phyloP scores from a whole-genome alignment of 2,113 vertebrate species.

The Epinephelus lanceolatus region DNA sequence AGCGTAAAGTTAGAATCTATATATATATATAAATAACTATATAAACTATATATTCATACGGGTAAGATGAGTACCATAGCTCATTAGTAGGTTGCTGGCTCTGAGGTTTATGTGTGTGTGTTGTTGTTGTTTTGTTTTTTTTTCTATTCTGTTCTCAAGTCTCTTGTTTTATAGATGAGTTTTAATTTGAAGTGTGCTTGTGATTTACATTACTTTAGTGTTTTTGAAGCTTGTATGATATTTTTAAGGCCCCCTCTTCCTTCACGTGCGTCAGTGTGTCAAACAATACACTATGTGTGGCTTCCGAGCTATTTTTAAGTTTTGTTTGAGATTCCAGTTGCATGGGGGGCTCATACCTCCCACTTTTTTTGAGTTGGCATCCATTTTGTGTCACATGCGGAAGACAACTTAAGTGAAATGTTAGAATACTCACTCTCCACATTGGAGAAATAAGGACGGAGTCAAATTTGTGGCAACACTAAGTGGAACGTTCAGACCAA shows the following conservation, averaged over 20 bases:
- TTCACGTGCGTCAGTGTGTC: conserved; percentile 67
- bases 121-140: conserved; percentile 4
- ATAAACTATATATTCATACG: conserved; percentile 85
- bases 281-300: conserved; percentile 66
- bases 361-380: conserved; percentile 58
- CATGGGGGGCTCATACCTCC: conserved; percentile 43
- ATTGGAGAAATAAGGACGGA: conserved; percentile 82
- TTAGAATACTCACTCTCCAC: conserved; percentile 82
- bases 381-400: conserved; percentile 72
- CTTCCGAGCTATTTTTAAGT: conserved; percentile 58
- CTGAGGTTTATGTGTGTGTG: conserved; percentile 63
- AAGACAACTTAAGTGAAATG: conserved; percentile 71
- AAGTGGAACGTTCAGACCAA: conserved; percentile 76
- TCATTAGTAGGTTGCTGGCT: conserved; percentile 80
- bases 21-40: conserved; percentile 70
- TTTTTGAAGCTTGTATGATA: conserved; percentile 61
- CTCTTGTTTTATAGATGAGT: conserved; percentile 65
- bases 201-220: conserved; percentile 66
- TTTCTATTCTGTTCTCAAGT: conserved; percentile 45
- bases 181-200: conserved; percentile 76
- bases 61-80: conserved; percentile 83
- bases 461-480: conserved; percentile 78
- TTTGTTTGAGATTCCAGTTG: conserved; percentile 61
- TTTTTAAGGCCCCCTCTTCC: conserved; percentile 54
- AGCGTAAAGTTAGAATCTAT: conserved; percentile 74